A percentile compares a stretch with the other conserved stretches of the same genome.
Evolutionary conservation across 2,888 invertebrate genomes (phyloP).

Genomic region (Phlogophora meticulosa): DNA sequence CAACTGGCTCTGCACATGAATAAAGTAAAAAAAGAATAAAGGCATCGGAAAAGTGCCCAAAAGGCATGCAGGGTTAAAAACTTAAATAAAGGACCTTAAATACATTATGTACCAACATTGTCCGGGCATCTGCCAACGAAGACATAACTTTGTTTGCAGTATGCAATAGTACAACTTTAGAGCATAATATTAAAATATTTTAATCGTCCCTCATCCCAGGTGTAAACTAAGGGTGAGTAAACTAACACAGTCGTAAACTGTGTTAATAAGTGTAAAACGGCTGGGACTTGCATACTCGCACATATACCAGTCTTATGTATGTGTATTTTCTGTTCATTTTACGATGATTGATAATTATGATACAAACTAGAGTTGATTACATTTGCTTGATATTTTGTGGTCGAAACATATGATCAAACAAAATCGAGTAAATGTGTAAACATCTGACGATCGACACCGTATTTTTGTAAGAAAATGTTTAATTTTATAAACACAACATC

Average conservation of each 20-base stretch:
- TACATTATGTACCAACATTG: neutral
- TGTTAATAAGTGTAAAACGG: conserved; percentile 74
- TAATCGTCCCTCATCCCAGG: conserved; percentile 51
- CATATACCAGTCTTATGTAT: conserved; percentile 8
- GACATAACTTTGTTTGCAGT: conserved; percentile 24
- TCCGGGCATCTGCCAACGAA: conserved; percentile 28
- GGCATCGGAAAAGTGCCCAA: no score
- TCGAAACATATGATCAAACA: no score
- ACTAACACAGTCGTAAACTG: conserved; percentile 72
- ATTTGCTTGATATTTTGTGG: neutral
- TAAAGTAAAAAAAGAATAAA: no score
- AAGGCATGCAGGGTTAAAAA: no score
- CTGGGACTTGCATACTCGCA: conserved; percentile 56
- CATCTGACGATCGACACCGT: neutral
- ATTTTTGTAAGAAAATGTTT: no score
- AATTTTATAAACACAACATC: neutral
- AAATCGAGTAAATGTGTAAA: no score
- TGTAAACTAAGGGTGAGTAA: conserved; percentile 37
- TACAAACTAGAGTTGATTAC: neutral
- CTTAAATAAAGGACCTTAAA: no score
- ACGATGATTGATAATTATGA: conserved; percentile 8
- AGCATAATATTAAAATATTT: conserved; percentile 52
- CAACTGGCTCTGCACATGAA: no score
- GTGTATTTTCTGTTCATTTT: conserved; percentile 18
- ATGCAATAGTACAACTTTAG: conserved; percentile 5